Evolutionary conservation across 2,888 invertebrate species (phyloP), one percentile per base, ranked within the genome.

Genomic region (Eilema depressum): DNA sequence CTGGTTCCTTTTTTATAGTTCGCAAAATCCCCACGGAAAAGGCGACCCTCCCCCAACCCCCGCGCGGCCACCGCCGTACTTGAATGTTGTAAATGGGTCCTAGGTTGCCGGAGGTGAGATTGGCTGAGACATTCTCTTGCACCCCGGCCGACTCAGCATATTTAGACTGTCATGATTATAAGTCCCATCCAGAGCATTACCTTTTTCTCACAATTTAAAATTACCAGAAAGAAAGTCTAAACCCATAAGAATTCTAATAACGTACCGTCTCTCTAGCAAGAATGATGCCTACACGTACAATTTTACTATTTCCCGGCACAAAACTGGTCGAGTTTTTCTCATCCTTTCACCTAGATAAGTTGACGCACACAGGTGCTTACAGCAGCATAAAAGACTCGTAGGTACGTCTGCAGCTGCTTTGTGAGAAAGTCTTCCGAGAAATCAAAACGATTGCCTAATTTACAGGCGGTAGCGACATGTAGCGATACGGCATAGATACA

Each of bases 401-500:
- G 61, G 56, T 56, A 57, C 25, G 37, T 66, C 20, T 66, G 66
- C 57, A 68, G 56, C 63, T 63, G 72, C 61, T 75, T 80, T 79
- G 83, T 77, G 78, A 78, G 80, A 85, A 83, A 81, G 79, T 77
- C 66, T 82, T 78, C 77, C 75, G 56, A 68, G 81, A 83, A 77
- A 65, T 63, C 61, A 62, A 71, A 23, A 14, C n/a, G 61, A 5
- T 17, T 47, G 37, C 30, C 41, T 64, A 74, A 57, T 33, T 68
- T 25, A 69, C 41, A 71, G 68, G 71, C 67, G 37, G 23, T 26
- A 71, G 69, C 66, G 66, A 30, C n/a, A n/a, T n/a, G n/a, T n/a
- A n/a, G n/a, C n/a, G n/a, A n/a, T n/a, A n/a, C n/a, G n/a, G n/a
- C n/a, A n/a, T n/a, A n/a, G n/a, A n/a, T n/a, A n/a, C n/a, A n/a